These are phyloP conservation scores for Semnopithecus entellus DNA, from an alignment of 2,113 vertebrate genomes.

Conservation along the genomic window DNA sequence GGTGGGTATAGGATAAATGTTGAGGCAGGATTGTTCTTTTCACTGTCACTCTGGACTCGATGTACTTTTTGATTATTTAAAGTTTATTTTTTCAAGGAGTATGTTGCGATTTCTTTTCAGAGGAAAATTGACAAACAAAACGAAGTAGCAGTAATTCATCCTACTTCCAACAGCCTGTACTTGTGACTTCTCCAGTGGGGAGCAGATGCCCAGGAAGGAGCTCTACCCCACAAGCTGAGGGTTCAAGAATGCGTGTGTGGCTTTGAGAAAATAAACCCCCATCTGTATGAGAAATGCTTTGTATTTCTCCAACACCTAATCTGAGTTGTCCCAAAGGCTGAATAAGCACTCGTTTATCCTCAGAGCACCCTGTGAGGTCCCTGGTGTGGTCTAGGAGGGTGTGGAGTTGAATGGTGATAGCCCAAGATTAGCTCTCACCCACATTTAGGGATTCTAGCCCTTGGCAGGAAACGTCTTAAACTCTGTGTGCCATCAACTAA, in stretches of 20 bases:
- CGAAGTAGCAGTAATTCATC: background rate
- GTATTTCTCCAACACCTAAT: constrained; percentile 62
- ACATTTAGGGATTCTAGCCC: background rate
- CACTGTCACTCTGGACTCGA: background rate
- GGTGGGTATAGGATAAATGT: background rate
- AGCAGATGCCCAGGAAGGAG: background rate
- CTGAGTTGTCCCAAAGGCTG: constrained; percentile 41
- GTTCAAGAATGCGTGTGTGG: background rate
- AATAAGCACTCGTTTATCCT: constrained; percentile 47
- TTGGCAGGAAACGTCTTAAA: constrained; percentile 3
- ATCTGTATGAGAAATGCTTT: constrained; percentile 53
- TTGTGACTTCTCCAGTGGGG: background rate
- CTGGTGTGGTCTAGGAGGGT: constrained; percentile 54
- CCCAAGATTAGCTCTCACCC: constrained; percentile 12
- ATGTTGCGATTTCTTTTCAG: background rate
- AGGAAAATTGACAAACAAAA: background rate
- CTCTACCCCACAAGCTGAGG: background rate
- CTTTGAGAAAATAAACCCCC: background rate
- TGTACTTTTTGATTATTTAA: background rate
- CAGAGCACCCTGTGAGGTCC: constrained; percentile 53
- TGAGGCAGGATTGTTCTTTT: background rate
- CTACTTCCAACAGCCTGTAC: background rate
- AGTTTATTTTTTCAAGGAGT: constrained; percentile 16
- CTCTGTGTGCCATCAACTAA: background rate
- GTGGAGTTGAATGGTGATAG: constrained; percentile 58